Base-by-base conservation (phyloP, 2,888 invertebrate genomes). In the Stenchaetothrips biformis region DNA sequence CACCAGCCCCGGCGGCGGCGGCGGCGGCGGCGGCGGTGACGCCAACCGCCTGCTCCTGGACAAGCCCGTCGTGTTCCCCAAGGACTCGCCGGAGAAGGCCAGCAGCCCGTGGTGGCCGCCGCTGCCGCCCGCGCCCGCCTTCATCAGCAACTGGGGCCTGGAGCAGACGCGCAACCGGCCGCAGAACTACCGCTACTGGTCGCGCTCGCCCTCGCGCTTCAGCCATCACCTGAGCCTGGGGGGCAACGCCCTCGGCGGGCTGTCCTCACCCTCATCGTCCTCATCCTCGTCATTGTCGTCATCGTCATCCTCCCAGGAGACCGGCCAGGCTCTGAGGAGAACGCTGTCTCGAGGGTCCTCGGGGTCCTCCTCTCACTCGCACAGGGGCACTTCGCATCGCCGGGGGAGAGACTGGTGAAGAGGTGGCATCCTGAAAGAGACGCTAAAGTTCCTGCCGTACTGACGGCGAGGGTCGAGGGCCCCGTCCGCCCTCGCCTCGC, bases 361-460 rank as follows among this genome's bases (percentile, higher is more conserved):
- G 1, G 67, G 67, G 37, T 37, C 4, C 67, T 21, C 67, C 25
- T 59, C 59, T 2, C 67, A 74, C 25, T 11, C 25, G 67, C 67
- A 74, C 67, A 21, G 67, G 67, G 25, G 25, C 67, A 11, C 67
- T 8, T 11, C 25, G 8, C 67, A 74, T 25, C 21, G 67, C 21
- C 67, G 67, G 67, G 67, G 67, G 9, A 74, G 67, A 25, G 67
- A 74, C 9, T 74, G 67, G 67, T 74, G 25, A 25, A 25, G 9
- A 8, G 67, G 18, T 59, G 59, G 18, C 59, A 25, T 74, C 25
- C 21, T 25, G 67, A 3, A 3, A 9, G 67, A n/a, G 67, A 74
- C 67, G 67, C 25, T 11, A 59, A 59, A 74, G 67, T 74, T 74
- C 67, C 21, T 74, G 67, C 67, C 67, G 67, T 74, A 74, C 67